Percentiles rank a stretch among this genome's conserved stretches.
Evolutionary conservation across 2,888 invertebrate genomes (phyloP).

Genomic region (Drosophila phalerata): DNA sequence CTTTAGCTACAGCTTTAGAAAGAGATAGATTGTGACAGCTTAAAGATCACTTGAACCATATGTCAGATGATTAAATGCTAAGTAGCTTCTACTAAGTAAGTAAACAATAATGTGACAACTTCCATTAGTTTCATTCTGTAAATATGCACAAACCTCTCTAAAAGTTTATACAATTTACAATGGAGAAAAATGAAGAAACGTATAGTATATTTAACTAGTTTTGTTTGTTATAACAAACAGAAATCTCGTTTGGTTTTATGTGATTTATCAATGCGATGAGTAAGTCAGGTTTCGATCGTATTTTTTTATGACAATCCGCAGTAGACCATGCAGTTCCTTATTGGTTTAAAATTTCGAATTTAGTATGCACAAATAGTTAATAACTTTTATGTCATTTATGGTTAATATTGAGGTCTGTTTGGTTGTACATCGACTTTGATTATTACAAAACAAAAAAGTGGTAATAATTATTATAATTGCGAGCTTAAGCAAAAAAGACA

Average conservation of each 20-base stretch:
- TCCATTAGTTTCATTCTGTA: conserved; percentile 22
- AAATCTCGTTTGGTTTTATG: conserved; percentile 45
- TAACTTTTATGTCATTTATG: conserved; percentile 27
- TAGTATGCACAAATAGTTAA: conserved; percentile 15
- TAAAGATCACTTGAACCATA: conserved; percentile 24
- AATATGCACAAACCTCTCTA: conserved; percentile 14
- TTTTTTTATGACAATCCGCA: conserved; percentile 21
- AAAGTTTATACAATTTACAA: not conserved
- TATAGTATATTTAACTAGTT: conserved; percentile 23
- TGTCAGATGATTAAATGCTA: conserved; percentile 35
- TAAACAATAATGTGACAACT: conserved; percentile 24
- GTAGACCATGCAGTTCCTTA: conserved; percentile 51
- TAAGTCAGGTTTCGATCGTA: conserved; percentile 37
- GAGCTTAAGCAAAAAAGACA: conserved; percentile 12
- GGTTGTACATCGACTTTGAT: conserved; percentile 21
- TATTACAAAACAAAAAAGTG: conserved; percentile 24
- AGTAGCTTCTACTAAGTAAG: conserved; percentile 18
- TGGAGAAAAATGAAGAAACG: not conserved
- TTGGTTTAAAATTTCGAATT: conserved; percentile 30
- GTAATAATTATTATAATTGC: conserved; percentile 54
- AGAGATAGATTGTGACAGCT: conserved; percentile 6
- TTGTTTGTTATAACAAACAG: conserved; percentile 5
- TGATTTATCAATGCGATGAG: conserved; percentile 34
- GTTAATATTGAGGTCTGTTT: conserved; percentile 27
- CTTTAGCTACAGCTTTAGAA: not conserved